Evolutionary conservation across 1,140 invertebrate species (phyloP).

Genomic region (Drosophila busckii): DNA sequence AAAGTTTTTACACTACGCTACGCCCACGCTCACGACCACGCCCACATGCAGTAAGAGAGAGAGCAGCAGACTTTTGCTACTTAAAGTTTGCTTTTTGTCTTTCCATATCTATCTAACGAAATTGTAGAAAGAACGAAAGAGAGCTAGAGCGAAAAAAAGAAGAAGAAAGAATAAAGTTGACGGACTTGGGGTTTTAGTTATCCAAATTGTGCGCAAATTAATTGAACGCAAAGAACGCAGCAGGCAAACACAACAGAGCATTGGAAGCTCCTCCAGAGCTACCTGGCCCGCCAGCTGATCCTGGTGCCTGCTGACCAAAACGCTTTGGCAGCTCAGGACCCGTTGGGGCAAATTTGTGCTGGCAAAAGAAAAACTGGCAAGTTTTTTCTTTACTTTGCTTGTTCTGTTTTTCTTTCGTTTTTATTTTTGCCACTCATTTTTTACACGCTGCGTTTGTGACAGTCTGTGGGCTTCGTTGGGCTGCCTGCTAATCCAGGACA

Average conservation of each 20-base stretch:
- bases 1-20: conserved; percentile 65
- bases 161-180: conserved; percentile 19
- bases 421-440: conserved; percentile 51
- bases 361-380: conserved; percentile 39
- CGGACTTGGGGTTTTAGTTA: conserved; percentile 40
- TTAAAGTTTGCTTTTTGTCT: conserved; percentile 75
- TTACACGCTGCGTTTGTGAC: conserved; percentile 33
- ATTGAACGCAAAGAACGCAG: conserved; percentile 73
- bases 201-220: conserved; percentile 73
- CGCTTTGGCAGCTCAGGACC: conserved; percentile 50
- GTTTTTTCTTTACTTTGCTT: conserved; percentile 52
- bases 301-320: conserved; percentile 43
- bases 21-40: too few relatives aligned
- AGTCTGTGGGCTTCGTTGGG: conserved; percentile 51
- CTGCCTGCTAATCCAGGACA: conserved; percentile 73
- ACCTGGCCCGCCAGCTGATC: conserved; percentile 20
- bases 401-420: background rate
- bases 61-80: conserved; percentile 69
- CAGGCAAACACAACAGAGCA: conserved; percentile 51
- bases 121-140: conserved; percentile 11
- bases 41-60: too few relatives aligned
- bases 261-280: conserved; percentile 26
- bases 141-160: background rate
- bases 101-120: conserved; percentile 30
- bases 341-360: conserved; percentile 14